Evolutionary conservation across 2,888 invertebrate species (phyloP).

Genomic region (Nemotelus pantherinus): DNA sequence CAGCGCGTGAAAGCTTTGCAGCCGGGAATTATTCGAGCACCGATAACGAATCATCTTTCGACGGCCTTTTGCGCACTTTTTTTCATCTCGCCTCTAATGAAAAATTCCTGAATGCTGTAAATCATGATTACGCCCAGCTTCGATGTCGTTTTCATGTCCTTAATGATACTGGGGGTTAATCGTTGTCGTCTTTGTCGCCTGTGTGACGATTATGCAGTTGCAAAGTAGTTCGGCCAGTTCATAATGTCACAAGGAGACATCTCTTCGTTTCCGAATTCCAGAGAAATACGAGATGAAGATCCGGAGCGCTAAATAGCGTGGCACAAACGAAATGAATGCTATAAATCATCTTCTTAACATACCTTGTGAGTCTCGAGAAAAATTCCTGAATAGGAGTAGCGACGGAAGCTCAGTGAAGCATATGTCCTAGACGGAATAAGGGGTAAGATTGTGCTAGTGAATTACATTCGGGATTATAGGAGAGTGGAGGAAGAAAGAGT

Average conservation of each 20-base stretch:
- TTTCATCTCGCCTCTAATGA: conserved; percentile 25
- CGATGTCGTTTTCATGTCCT: conserved; percentile 48
- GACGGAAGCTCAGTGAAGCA: not conserved
- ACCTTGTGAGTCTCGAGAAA: conserved; percentile 24
- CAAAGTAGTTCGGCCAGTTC: not conserved
- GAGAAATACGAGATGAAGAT: conserved; percentile 12
- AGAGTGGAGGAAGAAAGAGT: too few relatives aligned
- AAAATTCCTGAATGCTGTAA: conserved; percentile 53
- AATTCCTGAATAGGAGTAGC: not conserved
- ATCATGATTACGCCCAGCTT: conserved; percentile 54
- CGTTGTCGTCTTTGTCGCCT: conserved; percentile 35
- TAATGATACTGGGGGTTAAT: conserved; percentile 44
- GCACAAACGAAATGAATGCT: conserved; percentile 36
- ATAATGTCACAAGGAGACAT: conserved; percentile 25
- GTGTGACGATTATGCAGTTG: conserved; percentile 13
- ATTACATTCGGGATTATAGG: too few relatives aligned
- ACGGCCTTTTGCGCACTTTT: conserved; percentile 12
- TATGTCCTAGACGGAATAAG: conserved; percentile 14
- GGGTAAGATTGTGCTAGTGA: not conserved
- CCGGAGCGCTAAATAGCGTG: conserved; percentile 10
- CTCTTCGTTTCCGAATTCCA: not conserved
- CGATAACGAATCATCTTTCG: conserved; percentile 8
- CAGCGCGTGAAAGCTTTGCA: conserved; percentile 6
- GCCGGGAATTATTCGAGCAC: not conserved
- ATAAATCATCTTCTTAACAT: conserved; percentile 45